Evolutionary conservation across 2,797 vertebrate species (phyloP).

Genomic region (Fistularia tabacaria): DNA sequence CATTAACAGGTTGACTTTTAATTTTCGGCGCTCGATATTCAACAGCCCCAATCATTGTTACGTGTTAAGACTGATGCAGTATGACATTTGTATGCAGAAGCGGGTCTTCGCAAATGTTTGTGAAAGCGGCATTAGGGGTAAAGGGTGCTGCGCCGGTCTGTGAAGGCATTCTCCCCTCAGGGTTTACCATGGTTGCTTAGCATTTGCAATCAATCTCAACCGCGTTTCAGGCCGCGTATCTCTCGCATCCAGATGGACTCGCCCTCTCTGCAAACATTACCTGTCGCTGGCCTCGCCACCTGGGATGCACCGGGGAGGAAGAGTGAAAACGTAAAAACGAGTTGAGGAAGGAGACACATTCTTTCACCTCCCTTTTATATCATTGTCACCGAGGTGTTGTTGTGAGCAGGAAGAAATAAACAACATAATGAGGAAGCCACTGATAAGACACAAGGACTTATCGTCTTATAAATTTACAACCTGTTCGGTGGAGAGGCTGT

Average conservation of each 20-base stretch:
- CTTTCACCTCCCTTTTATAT: slow-evolving; percentile 20
- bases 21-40: slow-evolving; percentile 25
- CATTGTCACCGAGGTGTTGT: slow-evolving; percentile 47
- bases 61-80: slow-evolving; percentile 29
- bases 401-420: slow-evolving; percentile 55
- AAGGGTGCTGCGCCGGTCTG: slow-evolving; percentile 52
- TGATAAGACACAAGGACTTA: slow-evolving; percentile 61
- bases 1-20: slow-evolving; percentile 8
- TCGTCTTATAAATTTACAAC: slow-evolving; percentile 71
- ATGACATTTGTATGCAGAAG: slow-evolving; percentile 40
- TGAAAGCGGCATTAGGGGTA: slow-evolving; percentile 47
- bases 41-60: slow-evolving; percentile 34
- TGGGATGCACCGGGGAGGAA: slow-evolving; percentile 38
- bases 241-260: slow-evolving; percentile 62
- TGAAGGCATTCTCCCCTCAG: slow-evolving; percentile 41
- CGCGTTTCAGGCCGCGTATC: slow-evolving; percentile 55
- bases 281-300: slow-evolving; percentile 51
- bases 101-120: slow-evolving; percentile 43
- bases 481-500: slow-evolving; percentile 45
- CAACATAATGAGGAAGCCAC: slow-evolving; percentile 50
- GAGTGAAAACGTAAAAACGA: slow-evolving; percentile 32
- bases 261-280: slow-evolving; percentile 69
- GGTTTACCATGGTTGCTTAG: slow-evolving; percentile 62
- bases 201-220: slow-evolving; percentile 66
- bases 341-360: slow-evolving; percentile 21